Evolutionary conservation across 2,797 vertebrate species (phyloP).

Genomic region (Darevskia mixta): DNA sequence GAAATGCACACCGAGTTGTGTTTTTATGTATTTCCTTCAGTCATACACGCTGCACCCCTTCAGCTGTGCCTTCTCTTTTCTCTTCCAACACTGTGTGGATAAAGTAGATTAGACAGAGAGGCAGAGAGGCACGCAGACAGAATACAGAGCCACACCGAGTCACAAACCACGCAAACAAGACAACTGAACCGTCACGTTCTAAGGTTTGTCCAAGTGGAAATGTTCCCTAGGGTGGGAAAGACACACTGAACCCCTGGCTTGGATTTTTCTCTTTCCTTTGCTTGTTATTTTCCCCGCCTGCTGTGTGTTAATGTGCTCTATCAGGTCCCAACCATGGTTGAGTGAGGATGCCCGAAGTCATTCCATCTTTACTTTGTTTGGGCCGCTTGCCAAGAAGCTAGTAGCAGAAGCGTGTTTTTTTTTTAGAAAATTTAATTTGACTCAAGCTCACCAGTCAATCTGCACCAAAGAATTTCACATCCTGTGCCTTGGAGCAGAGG

Average conservation of each 20-base stretch:
- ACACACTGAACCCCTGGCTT: conserved; percentile 36
- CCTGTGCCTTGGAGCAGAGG: background rate
- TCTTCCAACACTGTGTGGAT: background rate
- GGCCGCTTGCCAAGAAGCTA: conserved; percentile 59
- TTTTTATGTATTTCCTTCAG: background rate
- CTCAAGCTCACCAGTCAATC: conserved; percentile 53
- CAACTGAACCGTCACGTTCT: conserved; percentile 3
- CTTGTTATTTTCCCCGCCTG: conserved; percentile 21
- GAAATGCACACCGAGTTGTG: background rate
- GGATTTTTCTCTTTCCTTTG: conserved; percentile 44
- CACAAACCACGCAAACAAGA: background rate
- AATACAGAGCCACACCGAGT: background rate
- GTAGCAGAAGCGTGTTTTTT: conserved; percentile 43
- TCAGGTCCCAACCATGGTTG: conserved; percentile 40
- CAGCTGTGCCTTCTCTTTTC: background rate
- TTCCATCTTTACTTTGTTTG: conserved; percentile 63
- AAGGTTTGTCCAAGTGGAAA: background rate
- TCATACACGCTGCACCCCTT: background rate
- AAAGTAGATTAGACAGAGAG: background rate
- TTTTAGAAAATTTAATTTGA: conserved; percentile 48
- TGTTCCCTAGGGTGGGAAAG: background rate
- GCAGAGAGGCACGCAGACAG: background rate
- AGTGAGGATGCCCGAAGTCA: conserved; percentile 53
- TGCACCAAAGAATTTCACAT: conserved; percentile 57
- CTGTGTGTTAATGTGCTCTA: conserved; percentile 52